A percentile compares a stretch with the other conserved stretches of the same genome.
These are phyloP conservation scores for Neoaliturus tenellus DNA, from an alignment of 2,888 invertebrate genomes.

Conservation along the genomic window DNA sequence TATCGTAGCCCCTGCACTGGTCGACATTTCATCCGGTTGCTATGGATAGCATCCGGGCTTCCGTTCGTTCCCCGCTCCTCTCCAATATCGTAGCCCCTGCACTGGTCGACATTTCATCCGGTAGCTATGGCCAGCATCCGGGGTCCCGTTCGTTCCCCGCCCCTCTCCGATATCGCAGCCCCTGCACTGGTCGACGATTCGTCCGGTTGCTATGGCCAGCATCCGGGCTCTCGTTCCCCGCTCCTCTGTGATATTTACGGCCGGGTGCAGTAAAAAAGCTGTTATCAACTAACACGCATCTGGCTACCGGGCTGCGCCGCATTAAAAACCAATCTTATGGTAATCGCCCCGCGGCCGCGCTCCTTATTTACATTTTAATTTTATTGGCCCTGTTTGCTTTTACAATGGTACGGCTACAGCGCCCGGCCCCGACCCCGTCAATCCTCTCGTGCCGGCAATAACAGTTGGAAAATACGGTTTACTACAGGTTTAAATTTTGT, in stretches of 20 bases:
- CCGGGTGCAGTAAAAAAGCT: slow-evolving; percentile 38
- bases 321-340: slow-evolving; percentile 57
- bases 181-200: too few species aligned
- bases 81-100: too few species aligned
- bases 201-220: neutral
- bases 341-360: slow-evolving; percentile 40
- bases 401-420: slow-evolving; percentile 20
- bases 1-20: too few species aligned
- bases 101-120: too few species aligned
- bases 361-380: slow-evolving; percentile 40
- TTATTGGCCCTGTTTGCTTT: slow-evolving; percentile 39
- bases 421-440: neutral
- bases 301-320: slow-evolving; percentile 54
- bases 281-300: slow-evolving; percentile 43
- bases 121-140: too few species aligned
- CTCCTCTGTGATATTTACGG: neutral
- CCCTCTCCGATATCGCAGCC: too few species aligned
- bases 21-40: too few species aligned
- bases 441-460: neutral
- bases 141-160: too few species aligned
- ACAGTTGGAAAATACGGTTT: neutral
- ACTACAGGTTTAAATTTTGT: too few species aligned
- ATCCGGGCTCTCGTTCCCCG: neutral
- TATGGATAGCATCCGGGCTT: too few species aligned
- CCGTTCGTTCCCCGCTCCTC: too few species aligned